A percentile compares a stretch with the other conserved stretches of the same genome.
Evolutionary conservation across 2,797 vertebrate species (phyloP).

Genomic region (Pteronotus mesoamericanus): DNA sequence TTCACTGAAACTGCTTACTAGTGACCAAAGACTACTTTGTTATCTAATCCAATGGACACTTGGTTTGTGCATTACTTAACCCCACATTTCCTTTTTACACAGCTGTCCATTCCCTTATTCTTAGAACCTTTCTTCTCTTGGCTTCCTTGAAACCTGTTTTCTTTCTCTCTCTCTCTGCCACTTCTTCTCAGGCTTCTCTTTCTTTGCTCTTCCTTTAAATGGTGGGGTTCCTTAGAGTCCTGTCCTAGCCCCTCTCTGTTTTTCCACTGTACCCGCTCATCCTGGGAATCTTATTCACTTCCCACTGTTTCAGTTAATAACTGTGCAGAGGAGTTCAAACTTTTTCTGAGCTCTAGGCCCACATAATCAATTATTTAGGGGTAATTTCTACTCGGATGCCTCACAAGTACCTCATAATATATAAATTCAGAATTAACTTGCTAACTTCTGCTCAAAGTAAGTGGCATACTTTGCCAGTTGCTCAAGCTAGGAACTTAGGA

Average conservation of each 20-base stretch:
- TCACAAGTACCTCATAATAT: not conserved
- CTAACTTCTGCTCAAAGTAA: not conserved
- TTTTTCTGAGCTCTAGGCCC: not conserved
- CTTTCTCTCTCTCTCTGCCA: not conserved
- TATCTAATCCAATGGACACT: not conserved
- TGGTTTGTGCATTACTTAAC: not conserved
- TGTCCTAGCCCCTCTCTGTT: not conserved
- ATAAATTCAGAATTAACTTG: not conserved
- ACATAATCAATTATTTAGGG: not conserved
- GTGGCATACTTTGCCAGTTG: not conserved
- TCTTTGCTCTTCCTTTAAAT: not conserved
- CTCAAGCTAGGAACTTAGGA: not conserved
- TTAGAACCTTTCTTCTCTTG: not conserved
- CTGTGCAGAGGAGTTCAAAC: not conserved
- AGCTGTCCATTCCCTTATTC: not conserved
- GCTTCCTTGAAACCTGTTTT: not conserved
- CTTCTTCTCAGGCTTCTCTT: not conserved
- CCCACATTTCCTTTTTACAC: not conserved
- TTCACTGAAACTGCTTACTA: not conserved
- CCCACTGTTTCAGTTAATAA: not conserved
- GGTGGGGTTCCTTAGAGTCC: not conserved
- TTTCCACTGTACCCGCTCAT: not conserved
- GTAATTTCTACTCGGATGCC: not conserved
- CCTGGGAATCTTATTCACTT: not conserved
- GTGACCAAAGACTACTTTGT: not conserved